Evolutionary conservation across 2,888 invertebrate genomes (phyloP).

Genomic region (Thyatira batis): DNA sequence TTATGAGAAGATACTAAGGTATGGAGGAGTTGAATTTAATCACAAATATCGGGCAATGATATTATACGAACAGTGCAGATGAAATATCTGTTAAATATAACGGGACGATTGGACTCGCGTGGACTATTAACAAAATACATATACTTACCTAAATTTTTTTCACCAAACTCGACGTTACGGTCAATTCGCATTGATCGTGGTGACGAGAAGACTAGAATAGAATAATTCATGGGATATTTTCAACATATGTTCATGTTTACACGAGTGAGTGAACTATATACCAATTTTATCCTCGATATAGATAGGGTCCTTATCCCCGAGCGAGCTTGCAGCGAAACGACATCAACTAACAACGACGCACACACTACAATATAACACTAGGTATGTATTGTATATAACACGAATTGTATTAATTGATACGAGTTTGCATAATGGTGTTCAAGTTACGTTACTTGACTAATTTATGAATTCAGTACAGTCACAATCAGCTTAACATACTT

Average conservation of each 20-base stretch:
- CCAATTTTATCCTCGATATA: slow-evolving; percentile 1
- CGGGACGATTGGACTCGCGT: no score
- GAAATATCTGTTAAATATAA: no score
- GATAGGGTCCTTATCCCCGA: slow-evolving; percentile 1
- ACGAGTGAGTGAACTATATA: slow-evolving; percentile 1
- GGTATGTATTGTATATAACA: no score
- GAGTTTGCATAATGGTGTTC: slow-evolving; percentile 7
- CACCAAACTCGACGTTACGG: no score
- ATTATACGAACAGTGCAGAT: no score
- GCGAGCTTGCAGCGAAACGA: slow-evolving; percentile 39
- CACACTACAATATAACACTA: slow-evolving; percentile 20
- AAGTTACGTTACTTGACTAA: neutral
- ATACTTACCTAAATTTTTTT: no score
- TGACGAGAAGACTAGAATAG: no score
- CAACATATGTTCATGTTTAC: neutral
- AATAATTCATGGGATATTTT: no score
- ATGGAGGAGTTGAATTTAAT: no score
- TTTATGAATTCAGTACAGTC: neutral
- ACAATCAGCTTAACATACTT: neutral
- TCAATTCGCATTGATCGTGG: no score
- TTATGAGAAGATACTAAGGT: neutral
- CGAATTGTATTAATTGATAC: slow-evolving; percentile 28
- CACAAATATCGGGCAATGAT: no score
- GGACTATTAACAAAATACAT: no score
- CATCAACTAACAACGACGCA: slow-evolving; percentile 25